Evolutionary conservation across 2,113 vertebrate species (phyloP), one percentile per base, ranked within the genome.

Genomic region (Tupaia tana): DNA sequence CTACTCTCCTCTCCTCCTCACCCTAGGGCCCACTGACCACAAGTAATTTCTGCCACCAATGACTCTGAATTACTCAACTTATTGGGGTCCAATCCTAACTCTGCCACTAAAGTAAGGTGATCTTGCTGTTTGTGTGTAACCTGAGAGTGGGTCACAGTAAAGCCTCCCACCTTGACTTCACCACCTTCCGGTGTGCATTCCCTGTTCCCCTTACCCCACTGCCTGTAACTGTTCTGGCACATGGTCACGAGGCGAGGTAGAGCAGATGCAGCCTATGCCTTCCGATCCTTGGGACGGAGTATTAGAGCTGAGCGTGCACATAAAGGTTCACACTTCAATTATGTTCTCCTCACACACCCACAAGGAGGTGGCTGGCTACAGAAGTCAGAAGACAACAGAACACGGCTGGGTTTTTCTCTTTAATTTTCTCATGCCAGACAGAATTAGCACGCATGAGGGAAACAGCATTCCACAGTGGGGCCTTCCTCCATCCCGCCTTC

Each of bases 251-350:
- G 43, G 22, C 77, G 69, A 64, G 20, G 6, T 16, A 64, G 18
- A 94, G 13, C 1, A 81, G 64, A 85, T 71, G 25, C 16, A 92
- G 70, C 63, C 59, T 63, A n/a, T 29, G 78, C 70, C 75, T 67
- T 82, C 79, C 81, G 34, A 90, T 78, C 73, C 25, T 73, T 54
- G 29, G 25, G 27, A 88, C 67, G 31, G 27, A 87, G 78, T n/a
- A 69, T 66, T 83, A 80, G 43, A 89, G 34, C 73, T n/a, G 27
- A 88, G 64, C 67, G 52, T 52, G 92, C 92, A 77, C 91, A 75
- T 34, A 84, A 86, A 67, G 15, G 56, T 67, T 90, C 59, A 82
- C 34, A 19, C 89, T 94, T 89, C 85, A 94, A 56, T 86, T 82
- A 93, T 71, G 43, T 3, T 90, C 43, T 73, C 86, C 61, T 90